Evolutionary conservation across 2,888 invertebrate genomes (phyloP).

Genomic region (Anthoptus insignis): DNA sequence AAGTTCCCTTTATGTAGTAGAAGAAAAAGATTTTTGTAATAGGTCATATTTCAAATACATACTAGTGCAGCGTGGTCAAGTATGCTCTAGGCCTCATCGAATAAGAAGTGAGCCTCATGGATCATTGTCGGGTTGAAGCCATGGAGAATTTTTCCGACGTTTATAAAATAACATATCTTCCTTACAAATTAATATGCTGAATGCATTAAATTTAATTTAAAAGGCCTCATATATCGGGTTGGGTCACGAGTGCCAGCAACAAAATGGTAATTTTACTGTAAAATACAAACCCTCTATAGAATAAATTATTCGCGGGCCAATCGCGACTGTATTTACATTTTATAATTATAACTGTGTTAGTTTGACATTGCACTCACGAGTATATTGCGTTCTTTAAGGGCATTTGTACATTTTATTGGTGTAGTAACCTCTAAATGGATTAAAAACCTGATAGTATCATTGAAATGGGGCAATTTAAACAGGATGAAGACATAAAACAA

Average conservation of each 20-base stretch:
- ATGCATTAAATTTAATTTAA: neutral
- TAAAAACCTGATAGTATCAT: conserved; percentile 39
- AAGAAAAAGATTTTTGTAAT: too few relatives aligned
- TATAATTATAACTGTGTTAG: neutral
- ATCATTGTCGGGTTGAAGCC: too few relatives aligned
- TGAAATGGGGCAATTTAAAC: conserved; percentile 36
- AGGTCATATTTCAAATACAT: too few relatives aligned
- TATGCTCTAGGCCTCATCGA: too few relatives aligned
- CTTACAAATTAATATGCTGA: neutral
- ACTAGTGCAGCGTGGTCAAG: too few relatives aligned
- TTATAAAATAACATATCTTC: too few relatives aligned
- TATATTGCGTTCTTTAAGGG: conserved; percentile 3
- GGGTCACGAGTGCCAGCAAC: neutral
- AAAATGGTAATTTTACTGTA: neutral
- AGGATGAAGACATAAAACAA: conserved; percentile 45
- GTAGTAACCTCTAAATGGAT: conserved; percentile 32
- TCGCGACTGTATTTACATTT: neutral
- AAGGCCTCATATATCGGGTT: neutral
- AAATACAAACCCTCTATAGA: neutral
- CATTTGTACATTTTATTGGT: conserved; percentile 18
- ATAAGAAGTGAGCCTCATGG: too few relatives aligned
- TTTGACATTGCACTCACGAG: neutral
- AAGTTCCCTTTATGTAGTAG: too few relatives aligned
- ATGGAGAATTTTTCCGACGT: too few relatives aligned
- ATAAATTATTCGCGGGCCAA: neutral